These are phyloP conservation scores for Heterodera filipjevi DNA, from an alignment of 2,888 invertebrate genomes.

Conservation along the genomic window DNA sequence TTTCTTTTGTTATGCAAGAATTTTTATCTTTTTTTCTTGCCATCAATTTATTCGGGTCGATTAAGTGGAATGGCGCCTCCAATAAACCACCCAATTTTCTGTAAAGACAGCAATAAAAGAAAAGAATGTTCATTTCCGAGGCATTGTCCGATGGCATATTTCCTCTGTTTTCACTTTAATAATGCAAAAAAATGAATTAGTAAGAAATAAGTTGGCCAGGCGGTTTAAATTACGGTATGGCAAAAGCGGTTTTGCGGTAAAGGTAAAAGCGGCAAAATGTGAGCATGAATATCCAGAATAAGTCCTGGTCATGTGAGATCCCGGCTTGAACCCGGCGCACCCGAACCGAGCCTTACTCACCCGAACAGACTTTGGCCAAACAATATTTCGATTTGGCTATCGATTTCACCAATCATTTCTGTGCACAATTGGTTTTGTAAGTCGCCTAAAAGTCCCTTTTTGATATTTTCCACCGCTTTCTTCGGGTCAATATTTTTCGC, in stretches of 20 bases:
- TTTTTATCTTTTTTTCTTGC: not conserved
- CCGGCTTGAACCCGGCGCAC: not conserved
- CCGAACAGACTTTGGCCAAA: not conserved
- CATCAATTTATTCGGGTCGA: not conserved
- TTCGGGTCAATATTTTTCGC: not conserved
- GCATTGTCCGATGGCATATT: not conserved
- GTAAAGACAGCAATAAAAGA: not conserved
- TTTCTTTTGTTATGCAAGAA: too few relatives aligned
- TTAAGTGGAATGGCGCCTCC: not conserved
- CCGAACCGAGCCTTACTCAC: not conserved
- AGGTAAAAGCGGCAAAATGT: too few relatives aligned
- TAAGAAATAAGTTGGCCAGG: too few relatives aligned
- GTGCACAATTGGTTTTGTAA: not conserved
- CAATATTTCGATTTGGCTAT: not conserved
- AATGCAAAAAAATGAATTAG: not conserved
- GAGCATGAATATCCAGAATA: too few relatives aligned
- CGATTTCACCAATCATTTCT: not conserved
- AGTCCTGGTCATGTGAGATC: too few relatives aligned
- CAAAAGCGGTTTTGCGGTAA: too few relatives aligned
- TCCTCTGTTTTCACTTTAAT: not conserved
- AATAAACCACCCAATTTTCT: not conserved
- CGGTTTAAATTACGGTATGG: too few relatives aligned
- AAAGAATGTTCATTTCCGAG: not conserved
- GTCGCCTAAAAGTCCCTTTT: not conserved
- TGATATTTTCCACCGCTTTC: not conserved